Percentiles rank a stretch among this genome's conserved stretches.
Evolutionary conservation across 1,140 invertebrate genomes (phyloP).

Genomic region (Drosophila simulans): DNA sequence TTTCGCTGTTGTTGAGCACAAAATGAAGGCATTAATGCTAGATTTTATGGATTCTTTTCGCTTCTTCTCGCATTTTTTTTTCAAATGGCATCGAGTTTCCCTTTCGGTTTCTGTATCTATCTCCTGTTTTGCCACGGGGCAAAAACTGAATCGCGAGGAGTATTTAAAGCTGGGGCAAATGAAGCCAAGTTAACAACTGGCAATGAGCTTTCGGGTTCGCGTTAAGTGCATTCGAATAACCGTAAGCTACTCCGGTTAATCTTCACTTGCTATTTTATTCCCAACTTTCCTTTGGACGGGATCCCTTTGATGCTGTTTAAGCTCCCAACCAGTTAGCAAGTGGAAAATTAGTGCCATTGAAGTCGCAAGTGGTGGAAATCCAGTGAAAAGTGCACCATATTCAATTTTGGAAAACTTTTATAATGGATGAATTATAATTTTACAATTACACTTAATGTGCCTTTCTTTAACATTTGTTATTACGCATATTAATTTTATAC

Average conservation of each 20-base stretch:
- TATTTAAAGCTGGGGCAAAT: constrained; percentile 66
- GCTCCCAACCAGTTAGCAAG: neutral
- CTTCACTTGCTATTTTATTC: constrained; percentile 15
- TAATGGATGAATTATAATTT: too few species aligned
- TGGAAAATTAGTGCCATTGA: constrained; percentile 1
- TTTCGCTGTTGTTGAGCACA: constrained; percentile 64
- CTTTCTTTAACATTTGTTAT: too few species aligned
- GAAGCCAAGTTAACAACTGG: constrained; percentile 49
- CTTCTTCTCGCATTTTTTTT: neutral
- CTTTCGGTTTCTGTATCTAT: constrained; percentile 36
- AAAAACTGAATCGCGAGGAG: constrained; percentile 22
- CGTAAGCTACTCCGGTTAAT: constrained; percentile 39
- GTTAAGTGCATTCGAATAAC: constrained; percentile 43
- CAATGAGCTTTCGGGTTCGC: constrained; percentile 29
- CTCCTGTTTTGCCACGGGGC: constrained; percentile 1
- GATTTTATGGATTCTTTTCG: constrained; percentile 64
- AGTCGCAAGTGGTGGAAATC: neutral
- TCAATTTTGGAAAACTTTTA: neutral
- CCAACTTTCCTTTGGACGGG: neutral
- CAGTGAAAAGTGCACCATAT: neutral
- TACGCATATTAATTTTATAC: too few species aligned
- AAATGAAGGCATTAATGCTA: constrained; percentile 81
- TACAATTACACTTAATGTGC: too few species aligned
- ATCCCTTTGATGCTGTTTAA: constrained; percentile 31
- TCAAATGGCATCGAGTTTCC: constrained; percentile 49